Conservation (phyloP, 2,113 vertebrate species). For the Phaethon lepturus region DNA sequence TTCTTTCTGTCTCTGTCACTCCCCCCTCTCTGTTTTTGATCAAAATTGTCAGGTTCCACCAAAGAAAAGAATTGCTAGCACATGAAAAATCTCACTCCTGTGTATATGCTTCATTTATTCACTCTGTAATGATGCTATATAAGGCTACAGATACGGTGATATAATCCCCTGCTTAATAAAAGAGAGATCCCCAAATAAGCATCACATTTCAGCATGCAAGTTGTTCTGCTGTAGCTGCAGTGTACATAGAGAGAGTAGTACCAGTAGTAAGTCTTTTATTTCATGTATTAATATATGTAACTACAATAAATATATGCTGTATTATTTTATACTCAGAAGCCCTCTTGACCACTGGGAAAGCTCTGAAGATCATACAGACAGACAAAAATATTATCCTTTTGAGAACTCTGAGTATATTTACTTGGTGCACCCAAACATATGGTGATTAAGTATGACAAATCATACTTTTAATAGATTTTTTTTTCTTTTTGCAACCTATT, state of each 20-base stretch:
- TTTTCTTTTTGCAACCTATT: not conserved
- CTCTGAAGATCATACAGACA: not conserved
- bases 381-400: not conserved
- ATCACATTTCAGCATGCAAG: not conserved
- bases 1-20: not conserved
- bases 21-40: not conserved
- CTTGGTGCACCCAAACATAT: not conserved
- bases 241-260: not conserved
- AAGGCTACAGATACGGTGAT: not conserved
- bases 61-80: not conserved
- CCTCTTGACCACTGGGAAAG: not conserved
- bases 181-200: not conserved
- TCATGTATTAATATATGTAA: not conserved
- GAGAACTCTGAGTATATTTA: not conserved
- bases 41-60: not conserved
- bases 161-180: not conserved
- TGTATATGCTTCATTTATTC: not conserved
- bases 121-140: not conserved
- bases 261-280: not conserved
- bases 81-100: not conserved
- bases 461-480: not conserved
- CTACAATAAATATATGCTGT: not conserved
- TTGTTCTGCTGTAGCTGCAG: not conserved
- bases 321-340: not conserved
- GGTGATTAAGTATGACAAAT: constrained; percentile 8